Percentiles rank a stretch among this genome's conserved stretches.
phyloP scores from a whole-genome alignment of 23 tunicate species.

The Botrylloides violaceus region DNA sequence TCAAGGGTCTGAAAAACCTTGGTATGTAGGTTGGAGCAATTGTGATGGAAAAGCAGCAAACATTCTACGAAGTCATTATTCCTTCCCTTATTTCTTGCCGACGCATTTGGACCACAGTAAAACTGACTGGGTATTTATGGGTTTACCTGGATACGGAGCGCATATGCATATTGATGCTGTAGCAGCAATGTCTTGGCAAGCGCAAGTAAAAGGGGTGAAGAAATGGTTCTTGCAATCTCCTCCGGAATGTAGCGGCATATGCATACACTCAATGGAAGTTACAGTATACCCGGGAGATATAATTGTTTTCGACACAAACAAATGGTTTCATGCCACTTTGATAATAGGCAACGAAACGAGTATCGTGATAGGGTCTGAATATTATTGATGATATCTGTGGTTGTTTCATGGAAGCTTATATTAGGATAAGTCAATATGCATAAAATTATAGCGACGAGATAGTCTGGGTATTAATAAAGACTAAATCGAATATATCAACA shows the following conservation, averaged over 20 bases:
- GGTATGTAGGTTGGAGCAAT: conserved; percentile 97
- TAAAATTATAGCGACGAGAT: too few species aligned
- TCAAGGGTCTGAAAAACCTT: conserved; percentile 62
- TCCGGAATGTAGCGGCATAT: conserved; percentile 70
- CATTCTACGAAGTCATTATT: conserved; percentile 62
- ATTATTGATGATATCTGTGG: too few species aligned
- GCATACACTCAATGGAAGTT: conserved; percentile 55
- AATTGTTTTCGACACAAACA: conserved; percentile 86
- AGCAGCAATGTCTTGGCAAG: conserved; percentile 84
- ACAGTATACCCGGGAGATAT: conserved; percentile 76
- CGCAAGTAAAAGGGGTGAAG: conserved; percentile 81
- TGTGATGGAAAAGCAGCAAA: conserved; percentile 80
- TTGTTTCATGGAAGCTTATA: too few species aligned
- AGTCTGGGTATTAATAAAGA: too few species aligned
- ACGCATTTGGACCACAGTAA: conserved; percentile 48
- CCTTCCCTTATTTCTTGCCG: conserved; percentile 57
- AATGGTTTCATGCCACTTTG: conserved; percentile 80
- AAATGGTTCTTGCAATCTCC: conserved; percentile 73
- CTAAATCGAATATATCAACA: too few species aligned
- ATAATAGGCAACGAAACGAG: conserved; percentile 89
- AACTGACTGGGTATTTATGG: conserved; percentile 88
- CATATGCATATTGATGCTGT: conserved; percentile 73
- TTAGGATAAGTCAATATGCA: too few species aligned
- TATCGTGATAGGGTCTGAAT: conserved; percentile 93
- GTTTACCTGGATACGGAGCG: conserved; percentile 83